Evolutionary conservation across 2,888 invertebrate genomes (phyloP), one percentile per base, ranked within the genome.

Genomic region (Tenthredo livida): DNA sequence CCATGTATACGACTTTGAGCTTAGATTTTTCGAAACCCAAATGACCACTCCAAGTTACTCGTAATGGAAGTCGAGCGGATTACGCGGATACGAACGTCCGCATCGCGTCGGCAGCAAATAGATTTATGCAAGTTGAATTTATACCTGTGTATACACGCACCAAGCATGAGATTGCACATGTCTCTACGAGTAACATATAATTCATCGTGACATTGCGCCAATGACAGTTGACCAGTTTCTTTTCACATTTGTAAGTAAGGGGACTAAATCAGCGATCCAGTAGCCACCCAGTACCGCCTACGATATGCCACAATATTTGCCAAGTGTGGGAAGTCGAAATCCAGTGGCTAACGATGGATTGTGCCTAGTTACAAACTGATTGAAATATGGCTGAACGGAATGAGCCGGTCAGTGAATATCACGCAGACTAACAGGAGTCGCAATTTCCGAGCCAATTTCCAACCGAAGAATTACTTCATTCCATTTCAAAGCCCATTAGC

Each of bases 131-230:
- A 43, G 43, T 25, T 40, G 12, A 40, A 37, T 6, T 70, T 40
- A 70, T 70, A n/a, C 33, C 67, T 33, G 17, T 17, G 37, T 37
- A 70, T 7, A 29, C 33, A 15, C 29, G 33, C 10, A 29, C 33
- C 47, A 47, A 10, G 17, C 67, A 29, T 67, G 73, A 73, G 25
- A 43, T 40, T 21, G 73, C 43, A 73, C 21, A 73, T 21, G 43
- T 15, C 43, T 54, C 47, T n/a, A n/a, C n/a, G 6, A 25, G 77
- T 29, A 6, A 21, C 33, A 77, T 77, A 77, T 77, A 77, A 77
- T 77, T 77, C 77, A 77, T 77, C 50, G 77, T 77, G 77, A 77
- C 77, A 77, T 77, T 54, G 77, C 77, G 54, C 47, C 54, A 77
- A 77, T 77, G 77, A 77, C 77, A 54, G 77, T 50, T 21, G 25